Conservation (phyloP, 2,888 invertebrate species). For the Drosophila mulleri region DNA sequence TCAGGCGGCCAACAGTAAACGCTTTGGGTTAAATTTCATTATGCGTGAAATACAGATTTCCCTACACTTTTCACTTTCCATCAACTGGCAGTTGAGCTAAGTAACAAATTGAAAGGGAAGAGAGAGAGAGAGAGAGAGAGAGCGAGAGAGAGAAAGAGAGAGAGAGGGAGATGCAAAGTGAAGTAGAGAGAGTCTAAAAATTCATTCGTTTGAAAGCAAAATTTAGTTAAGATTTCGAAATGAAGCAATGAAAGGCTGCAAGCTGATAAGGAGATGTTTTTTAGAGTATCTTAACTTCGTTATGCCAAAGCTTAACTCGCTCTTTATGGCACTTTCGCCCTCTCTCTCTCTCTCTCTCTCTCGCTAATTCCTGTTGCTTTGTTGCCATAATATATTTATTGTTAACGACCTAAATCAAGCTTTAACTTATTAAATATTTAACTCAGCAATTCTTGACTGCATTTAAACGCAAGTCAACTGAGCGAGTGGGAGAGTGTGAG, state of each 20-base stretch:
- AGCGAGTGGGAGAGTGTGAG: background rate
- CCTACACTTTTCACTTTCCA: background rate
- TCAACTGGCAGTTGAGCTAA: background rate
- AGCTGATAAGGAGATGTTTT: background rate
- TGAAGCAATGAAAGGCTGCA: background rate
- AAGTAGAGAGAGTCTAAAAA: background rate
- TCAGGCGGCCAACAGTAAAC: slow-evolving; percentile 29
- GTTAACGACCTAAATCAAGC: background rate
- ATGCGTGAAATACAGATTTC: slow-evolving; percentile 46
- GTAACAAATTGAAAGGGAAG: background rate
- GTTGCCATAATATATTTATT: background rate
- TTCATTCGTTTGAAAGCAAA: background rate
- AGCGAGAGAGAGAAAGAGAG: background rate
- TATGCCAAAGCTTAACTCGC: background rate
- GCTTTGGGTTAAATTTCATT: slow-evolving; percentile 63
- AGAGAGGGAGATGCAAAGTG: background rate
- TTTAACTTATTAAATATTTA: slow-evolving; percentile 12
- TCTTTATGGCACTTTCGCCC: too few relatives aligned
- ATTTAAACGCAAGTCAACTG: slow-evolving; percentile 8
- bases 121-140: background rate
- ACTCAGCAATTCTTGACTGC: slow-evolving; percentile 2
- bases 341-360: background rate
- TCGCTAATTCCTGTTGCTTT: background rate
- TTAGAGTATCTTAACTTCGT: background rate
- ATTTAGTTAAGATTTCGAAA: background rate